A percentile compares a stretch with the other conserved stretches of the same genome.
phyloP scores from a whole-genome alignment of 2,113 vertebrate species.

The Prolemur simus region DNA sequence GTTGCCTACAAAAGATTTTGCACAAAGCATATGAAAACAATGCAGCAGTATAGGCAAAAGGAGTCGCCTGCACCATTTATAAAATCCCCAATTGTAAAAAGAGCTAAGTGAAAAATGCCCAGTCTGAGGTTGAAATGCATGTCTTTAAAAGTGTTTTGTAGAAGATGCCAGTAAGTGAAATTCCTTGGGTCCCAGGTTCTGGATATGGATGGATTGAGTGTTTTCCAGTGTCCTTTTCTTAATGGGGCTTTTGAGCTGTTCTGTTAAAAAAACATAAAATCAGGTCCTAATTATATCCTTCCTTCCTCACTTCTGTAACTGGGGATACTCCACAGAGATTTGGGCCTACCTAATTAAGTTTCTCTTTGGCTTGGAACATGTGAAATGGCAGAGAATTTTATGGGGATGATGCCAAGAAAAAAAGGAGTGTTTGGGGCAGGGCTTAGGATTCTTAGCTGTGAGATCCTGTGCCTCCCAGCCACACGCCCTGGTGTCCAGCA shows the following conservation, averaged over 20 bases:
- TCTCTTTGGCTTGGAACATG: not conserved
- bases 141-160: not conserved
- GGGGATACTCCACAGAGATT: not conserved
- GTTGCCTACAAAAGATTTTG: not conserved
- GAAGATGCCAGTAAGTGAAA: not conserved
- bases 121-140: not conserved
- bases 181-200: not conserved
- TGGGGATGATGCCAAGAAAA: not conserved
- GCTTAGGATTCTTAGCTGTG: not conserved
- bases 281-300: slow-evolving; percentile 52
- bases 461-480: not conserved
- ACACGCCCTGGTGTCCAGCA: not conserved
- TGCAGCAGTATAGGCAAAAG: not conserved
- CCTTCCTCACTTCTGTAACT: slow-evolving; percentile 30
- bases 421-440: not conserved
- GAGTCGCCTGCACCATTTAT: not conserved
- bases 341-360: slow-evolving; percentile 34
- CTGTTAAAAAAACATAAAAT: not conserved
- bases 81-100: not conserved
- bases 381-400: slow-evolving; percentile 41
- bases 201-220: not conserved
- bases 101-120: not conserved
- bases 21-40: not conserved
- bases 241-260: slow-evolving; percentile 42
- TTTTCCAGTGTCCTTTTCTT: not conserved